Percentiles rank a stretch among this genome's conserved stretches.
These are phyloP conservation scores for Drosophila quadrilineata DNA, from an alignment of 1,140 invertebrate genomes.

Conservation along the genomic window DNA sequence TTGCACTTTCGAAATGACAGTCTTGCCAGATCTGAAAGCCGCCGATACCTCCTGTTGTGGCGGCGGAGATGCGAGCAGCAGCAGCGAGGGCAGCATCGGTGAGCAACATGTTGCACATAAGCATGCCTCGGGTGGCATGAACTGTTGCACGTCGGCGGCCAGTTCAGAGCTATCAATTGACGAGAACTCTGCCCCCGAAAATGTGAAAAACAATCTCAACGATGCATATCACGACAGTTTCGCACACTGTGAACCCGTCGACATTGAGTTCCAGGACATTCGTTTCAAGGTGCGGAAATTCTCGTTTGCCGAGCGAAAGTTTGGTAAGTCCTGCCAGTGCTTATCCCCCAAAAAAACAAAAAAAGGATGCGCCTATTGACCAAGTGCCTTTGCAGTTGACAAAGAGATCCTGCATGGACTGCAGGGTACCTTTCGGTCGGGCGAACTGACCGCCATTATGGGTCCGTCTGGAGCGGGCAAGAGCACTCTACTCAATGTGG, in stretches of 20 bases:
- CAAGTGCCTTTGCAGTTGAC: constrained; percentile 70
- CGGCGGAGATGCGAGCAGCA: constrained; percentile 27
- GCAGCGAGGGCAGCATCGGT: constrained; percentile 36
- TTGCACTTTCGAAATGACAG: constrained; percentile 56
- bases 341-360: neutral
- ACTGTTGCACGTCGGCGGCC: constrained; percentile 63
- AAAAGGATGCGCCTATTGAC: neutral
- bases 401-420: constrained; percentile 86
- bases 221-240: constrained; percentile 57
- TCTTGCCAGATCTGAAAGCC: constrained; percentile 76
- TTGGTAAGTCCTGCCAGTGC: constrained; percentile 44
- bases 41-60: constrained; percentile 55
- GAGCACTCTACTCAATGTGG: constrained; percentile 86
- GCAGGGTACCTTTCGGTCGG: constrained; percentile 83
- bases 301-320: constrained; percentile 70
- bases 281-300: constrained; percentile 83
- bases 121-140: constrained; percentile 54
- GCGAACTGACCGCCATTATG: constrained; percentile 88
- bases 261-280: constrained; percentile 87
- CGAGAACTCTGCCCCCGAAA: constrained; percentile 48
- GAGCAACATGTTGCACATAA: neutral
- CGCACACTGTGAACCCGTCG: constrained; percentile 82
- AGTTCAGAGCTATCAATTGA: constrained; percentile 72
- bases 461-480: constrained; percentile 90
- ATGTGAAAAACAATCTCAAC: constrained; percentile 66